Evolutionary conservation across 92 coral and sea anemone genomes (phyloP), one percentile per base, ranked within the genome.

Genomic region (Umimayanthus kanabou): DNA sequence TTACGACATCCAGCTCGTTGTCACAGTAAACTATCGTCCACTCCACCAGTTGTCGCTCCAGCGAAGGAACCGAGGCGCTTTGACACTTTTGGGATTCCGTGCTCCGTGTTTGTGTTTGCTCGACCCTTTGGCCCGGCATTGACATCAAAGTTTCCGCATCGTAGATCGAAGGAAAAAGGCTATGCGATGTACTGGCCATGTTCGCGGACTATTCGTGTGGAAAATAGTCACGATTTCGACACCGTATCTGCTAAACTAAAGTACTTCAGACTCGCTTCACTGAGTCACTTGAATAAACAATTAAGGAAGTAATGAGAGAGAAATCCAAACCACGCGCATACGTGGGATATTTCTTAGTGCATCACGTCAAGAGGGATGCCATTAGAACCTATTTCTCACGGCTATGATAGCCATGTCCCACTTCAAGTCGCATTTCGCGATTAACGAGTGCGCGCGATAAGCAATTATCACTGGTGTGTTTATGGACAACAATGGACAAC

Each of bases 111-210:
- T 66, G 25, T 16, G 87, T 22, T 40, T 83, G 78, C 23, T 83
- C 77, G 39, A 49, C n/a, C 10, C 43, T 83, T 69, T 83, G 87
- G 29, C 18, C 28, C 39, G 66, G 73, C 25, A 78, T 8, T 45
- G 73, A 5, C 78, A 50, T 70, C 40, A 83, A 83, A 10, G 18
- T 28, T 43, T 67, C 87, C 3, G 69, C 22, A 20, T 70, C 50
- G 29, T 55, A 83, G 25, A 83, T 83, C 45, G 77, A 70, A 83
- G 87, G 87, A 30, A 83, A 83, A 83, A 69, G 42, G 8, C 77
- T 73, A 39, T 83, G 87, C 45, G 87, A 83, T 8, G 42, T 70
- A 20, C 87, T 83, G 5, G 77, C 87, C 87, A 83, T 83, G 13
- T 69, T 40, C 37, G 23, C 23, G 25, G 49, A 23, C 76, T 15